Base-by-base conservation (phyloP, 2,888 invertebrate species). In the Kuschelorhynchus macadamiae region DNA sequence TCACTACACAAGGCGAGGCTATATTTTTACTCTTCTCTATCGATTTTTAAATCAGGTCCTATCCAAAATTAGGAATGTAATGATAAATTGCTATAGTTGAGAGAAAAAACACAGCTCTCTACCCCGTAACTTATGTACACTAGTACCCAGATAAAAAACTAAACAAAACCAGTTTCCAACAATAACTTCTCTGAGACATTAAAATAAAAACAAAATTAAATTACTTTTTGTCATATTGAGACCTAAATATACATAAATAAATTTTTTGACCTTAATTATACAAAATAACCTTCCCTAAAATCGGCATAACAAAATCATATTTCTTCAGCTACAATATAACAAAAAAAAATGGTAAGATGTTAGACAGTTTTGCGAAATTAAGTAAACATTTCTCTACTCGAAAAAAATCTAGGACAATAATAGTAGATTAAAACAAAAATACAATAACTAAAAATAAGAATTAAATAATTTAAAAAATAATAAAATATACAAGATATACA, bases 401-500 rank as follows among this genome's bases (percentile, higher is more conserved):
- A 60, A 60, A 39, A 47, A 18, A 11, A 4, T 25, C 12, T 5
- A 14, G 12, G n/a, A 50, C 39, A 41, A 42, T 21, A 30, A 42
- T 21, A n/a, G 39, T 56, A 39, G 14, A 56, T 46, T 56, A 63
- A 63, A 63, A 36, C 17, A 53, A 53, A 39, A 33, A 50, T 57
- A 68, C 77, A 78, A 79, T 76, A 79, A 79, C 68, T 71, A 76
- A 78, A 77, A 80, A 80, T 79, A 62, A 49, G 75, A 80, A 81
- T 81, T 79, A 78, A 83, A 83, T 82, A 82, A 82, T 80, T 82
- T 82, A 82, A 82, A 80, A 53, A 67, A 79, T 80, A 79, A 79
- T 81, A 82, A 82, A 82, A 82, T 83, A 80, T 82, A 83, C 81
- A 83, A 78, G 79, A 81, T 81, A 81, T 81, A 81, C 81, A 81